Conservation (phyloP, 2,888 invertebrate species). For the Acanthosoma haemorrhoidale region DNA sequence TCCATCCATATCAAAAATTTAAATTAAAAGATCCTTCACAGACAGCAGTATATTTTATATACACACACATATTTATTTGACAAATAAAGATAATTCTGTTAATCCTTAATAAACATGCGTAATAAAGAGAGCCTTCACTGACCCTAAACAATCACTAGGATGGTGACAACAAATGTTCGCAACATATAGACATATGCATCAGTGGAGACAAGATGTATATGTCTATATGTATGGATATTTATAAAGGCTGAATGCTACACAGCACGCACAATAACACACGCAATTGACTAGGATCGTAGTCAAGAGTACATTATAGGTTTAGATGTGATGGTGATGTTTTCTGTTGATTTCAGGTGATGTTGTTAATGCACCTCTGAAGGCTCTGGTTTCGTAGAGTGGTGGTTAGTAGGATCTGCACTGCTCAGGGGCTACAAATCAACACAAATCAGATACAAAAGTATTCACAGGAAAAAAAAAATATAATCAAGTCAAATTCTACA, state of each 20-base stretch:
- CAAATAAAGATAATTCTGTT: neutral
- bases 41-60: neutral
- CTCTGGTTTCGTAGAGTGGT: constrained; percentile 72
- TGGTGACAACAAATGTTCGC: neutral
- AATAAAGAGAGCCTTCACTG: neutral
- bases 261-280: constrained; percentile 28
- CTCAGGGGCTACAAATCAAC: constrained; percentile 61
- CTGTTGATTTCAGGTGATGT: neutral
- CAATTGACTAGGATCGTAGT: constrained; percentile 28
- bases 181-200: neutral
- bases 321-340: neutral
- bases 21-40: neutral
- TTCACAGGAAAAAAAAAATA: too few relatives aligned
- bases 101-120: neutral
- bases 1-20: neutral
- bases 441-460: constrained; percentile 21
- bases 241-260: neutral
- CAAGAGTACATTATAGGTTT: constrained; percentile 14
- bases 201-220: neutral
- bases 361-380: constrained; percentile 57
- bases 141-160: neutral
- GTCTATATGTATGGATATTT: neutral
- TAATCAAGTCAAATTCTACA: too few relatives aligned
- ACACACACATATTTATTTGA: neutral
- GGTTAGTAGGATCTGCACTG: constrained; percentile 77